Evolutionary conservation across 2,888 invertebrate species (phyloP), one percentile per base, ranked within the genome.

Genomic region (Automeris io): DNA sequence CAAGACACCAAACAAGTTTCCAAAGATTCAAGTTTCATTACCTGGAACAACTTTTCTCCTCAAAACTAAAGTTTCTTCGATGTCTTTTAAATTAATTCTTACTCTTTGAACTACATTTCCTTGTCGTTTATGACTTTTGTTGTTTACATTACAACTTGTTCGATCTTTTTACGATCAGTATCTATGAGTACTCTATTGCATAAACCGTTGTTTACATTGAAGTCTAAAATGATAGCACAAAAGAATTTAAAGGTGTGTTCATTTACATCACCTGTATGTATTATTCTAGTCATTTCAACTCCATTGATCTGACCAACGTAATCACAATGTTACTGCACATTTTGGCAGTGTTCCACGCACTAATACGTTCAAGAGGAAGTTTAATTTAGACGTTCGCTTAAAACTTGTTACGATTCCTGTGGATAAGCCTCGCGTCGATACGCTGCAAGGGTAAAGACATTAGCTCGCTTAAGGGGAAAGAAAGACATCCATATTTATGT

Each of bases 321-420:
- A 46, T 43, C 44, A 51, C 45, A 48, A 48, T 51, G 45, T 47
- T 49, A 51, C 46, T 49, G 49, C 38, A 55, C 40, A 41, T 52
- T 52, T 67, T 78, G 73, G 76, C 78, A 67, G 37, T 38, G 48
- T 45, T 68, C 72, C 70, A 69, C 66, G 56, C 24, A 49, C 53
- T 56, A 58, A 57, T 36, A 60, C 54, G 57, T 53, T 53, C 47
- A 51, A 56, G 56, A 48, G 49, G 53, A 53, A 60, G 50, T 64
- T 54, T 55, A 57, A 61, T 69, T 63, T 55, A 50, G 60, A 47
- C 45, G 11, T 22, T 45, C 50, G 43, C 43, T 51, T 46, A 45
- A 49, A 59, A 54, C 46, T 49, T 53, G 50, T 57, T 61, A 51
- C 51, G 25, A 54, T 55, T 52, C 54, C 48, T 46, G 53, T 41